phyloP scores from a whole-genome alignment of 2,888 invertebrate species.

The Allophyes oxyacanthae region DNA sequence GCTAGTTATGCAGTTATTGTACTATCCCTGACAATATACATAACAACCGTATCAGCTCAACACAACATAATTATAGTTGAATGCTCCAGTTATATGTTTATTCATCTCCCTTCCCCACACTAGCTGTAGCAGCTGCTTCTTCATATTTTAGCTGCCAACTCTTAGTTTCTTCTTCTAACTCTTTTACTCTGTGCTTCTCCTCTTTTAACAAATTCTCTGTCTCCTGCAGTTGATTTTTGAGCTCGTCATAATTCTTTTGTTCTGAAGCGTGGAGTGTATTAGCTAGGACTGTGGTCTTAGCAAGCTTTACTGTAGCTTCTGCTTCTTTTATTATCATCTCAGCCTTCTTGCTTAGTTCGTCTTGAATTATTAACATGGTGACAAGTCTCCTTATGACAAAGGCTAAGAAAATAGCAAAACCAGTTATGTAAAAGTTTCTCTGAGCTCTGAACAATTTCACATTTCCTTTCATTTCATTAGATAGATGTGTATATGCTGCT shows the following conservation, averaged over 20 bases:
- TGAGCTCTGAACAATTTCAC: constrained; percentile 94
- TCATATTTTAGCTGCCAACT: constrained; percentile 75
- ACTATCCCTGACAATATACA: background rate
- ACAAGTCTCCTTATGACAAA: constrained; percentile 91
- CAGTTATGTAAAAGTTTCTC: constrained; percentile 94
- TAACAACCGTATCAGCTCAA: background rate
- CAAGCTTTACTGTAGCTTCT: constrained; percentile 87
- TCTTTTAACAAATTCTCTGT: constrained; percentile 63
- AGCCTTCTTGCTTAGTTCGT: constrained; percentile 89
- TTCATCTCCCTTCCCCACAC: constrained; percentile 62
- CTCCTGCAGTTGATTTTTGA: constrained; percentile 64
- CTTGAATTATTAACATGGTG: constrained; percentile 90
- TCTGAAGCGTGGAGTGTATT: constrained; percentile 64
- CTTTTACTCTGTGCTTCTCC: constrained; percentile 63
- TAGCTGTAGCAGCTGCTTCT: constrained; percentile 48
- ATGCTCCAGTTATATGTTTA: constrained; percentile 32
- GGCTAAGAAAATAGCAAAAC: constrained; percentile 93
- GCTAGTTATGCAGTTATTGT: too few relatives aligned
- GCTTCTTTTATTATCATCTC: constrained; percentile 92
- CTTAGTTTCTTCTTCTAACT: constrained; percentile 68
- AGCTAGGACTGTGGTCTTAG: constrained; percentile 72
- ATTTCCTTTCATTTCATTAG: constrained; percentile 91
- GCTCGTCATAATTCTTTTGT: constrained; percentile 56
- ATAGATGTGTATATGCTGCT: constrained; percentile 79
- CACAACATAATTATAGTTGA: background rate